A percentile compares a stretch with the other conserved stretches of the same genome.
These are phyloP conservation scores for Cryptotermes secundus DNA, from an alignment of 1,140 invertebrate species.

Conservation along the genomic window DNA sequence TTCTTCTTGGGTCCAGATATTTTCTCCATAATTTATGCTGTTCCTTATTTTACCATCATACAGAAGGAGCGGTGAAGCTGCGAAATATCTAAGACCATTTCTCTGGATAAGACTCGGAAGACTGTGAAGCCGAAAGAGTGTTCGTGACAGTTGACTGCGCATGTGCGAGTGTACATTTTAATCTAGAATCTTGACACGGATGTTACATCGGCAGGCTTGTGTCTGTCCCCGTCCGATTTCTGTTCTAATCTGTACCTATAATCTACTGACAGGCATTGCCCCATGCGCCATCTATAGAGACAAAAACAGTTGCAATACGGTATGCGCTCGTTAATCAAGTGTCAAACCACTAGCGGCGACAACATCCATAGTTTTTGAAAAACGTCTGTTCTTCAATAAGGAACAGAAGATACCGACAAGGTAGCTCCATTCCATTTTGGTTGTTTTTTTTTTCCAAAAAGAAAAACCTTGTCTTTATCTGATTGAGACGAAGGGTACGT, in stretches of 20 bases:
- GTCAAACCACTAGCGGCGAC: conserved; percentile 8
- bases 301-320: conserved; percentile 16
- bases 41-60: too few relatives aligned
- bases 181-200: conserved; percentile 7
- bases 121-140: too few relatives aligned
- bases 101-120: too few relatives aligned
- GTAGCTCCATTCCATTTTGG: not conserved
- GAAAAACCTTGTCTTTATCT: not conserved
- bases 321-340: conserved; percentile 16
- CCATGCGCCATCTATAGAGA: conserved; percentile 8
- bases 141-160: too few relatives aligned
- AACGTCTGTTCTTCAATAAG: conserved; percentile 13
- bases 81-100: too few relatives aligned
- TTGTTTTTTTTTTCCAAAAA: not conserved
- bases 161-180: not conserved
- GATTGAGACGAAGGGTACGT: not conserved
- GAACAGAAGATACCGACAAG: conserved; percentile 1
- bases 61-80: too few relatives aligned
- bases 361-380: not conserved
- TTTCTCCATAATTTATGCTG: too few relatives aligned
- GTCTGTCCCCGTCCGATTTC: not conserved
- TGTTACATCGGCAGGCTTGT: conserved; percentile 14
- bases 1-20: too few relatives aligned
- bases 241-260: not conserved
- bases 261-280: conserved; percentile 12